These are phyloP conservation scores for Miichthys miiuy DNA, from an alignment of 2,797 vertebrate species.

Conservation along the genomic window DNA sequence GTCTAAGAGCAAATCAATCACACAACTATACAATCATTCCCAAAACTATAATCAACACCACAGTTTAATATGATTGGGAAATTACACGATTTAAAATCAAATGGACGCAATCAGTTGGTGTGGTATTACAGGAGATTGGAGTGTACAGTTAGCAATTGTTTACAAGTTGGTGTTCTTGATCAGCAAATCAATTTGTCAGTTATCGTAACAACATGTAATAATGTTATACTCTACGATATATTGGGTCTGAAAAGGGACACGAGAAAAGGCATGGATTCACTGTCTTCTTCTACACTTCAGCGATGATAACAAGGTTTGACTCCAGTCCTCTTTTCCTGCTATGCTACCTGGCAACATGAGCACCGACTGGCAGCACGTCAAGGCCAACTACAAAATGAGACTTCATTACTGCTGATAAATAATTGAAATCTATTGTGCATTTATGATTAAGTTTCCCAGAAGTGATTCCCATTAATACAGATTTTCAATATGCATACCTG, in stretches of 20 bases:
- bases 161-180: background rate
- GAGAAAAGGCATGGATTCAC: background rate
- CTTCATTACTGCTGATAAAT: background rate
- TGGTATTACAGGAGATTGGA: background rate
- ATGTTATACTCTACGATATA: background rate
- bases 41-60: background rate
- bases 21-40: conserved; percentile 1
- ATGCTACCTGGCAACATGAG: background rate
- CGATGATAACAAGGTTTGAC: background rate
- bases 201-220: background rate
- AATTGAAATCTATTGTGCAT: background rate
- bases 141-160: background rate
- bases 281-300: background rate
- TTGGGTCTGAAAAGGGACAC: background rate
- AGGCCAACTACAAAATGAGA: background rate
- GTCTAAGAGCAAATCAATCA: too few species aligned
- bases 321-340: background rate
- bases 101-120: background rate
- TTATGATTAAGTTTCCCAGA: background rate
- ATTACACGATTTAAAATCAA: conserved; percentile 1
- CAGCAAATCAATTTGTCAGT: background rate
- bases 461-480: background rate
- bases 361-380: background rate
- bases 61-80: background rate
- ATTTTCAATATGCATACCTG: background rate